Conservation (phyloP, 2,113 vertebrate genomes). For the Gallinago media region DNA sequence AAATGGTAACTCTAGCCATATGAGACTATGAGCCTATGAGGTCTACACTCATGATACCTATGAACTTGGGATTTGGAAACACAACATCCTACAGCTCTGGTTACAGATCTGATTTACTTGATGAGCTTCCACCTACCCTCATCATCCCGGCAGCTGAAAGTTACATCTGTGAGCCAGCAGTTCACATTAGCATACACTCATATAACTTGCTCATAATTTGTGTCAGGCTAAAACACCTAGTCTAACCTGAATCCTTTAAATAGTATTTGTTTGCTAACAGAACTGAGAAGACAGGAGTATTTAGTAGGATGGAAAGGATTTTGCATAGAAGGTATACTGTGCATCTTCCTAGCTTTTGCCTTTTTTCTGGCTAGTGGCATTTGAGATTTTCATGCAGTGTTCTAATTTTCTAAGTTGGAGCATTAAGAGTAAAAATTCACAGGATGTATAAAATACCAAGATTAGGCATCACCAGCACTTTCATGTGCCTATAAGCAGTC, state of each 20-base stretch:
- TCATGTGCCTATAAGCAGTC: background rate
- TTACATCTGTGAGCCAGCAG: background rate
- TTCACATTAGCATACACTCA: background rate
- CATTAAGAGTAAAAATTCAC: background rate
- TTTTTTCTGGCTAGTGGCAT: background rate
- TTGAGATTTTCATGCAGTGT: background rate
- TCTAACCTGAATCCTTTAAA: background rate
- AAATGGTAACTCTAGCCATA: background rate
- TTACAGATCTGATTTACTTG: background rate
- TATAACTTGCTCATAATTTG: background rate
- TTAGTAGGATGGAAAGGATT: background rate
- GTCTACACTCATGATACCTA: background rate
- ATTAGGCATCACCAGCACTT: background rate
- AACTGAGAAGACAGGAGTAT: background rate
- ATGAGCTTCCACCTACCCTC: background rate
- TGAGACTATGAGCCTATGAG: background rate
- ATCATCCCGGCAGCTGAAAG: background rate
- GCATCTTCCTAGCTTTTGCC: background rate
- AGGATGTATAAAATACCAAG: background rate
- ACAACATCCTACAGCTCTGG: background rate
- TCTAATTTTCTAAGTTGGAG: background rate
- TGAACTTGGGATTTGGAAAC: background rate
- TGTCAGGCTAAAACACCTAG: background rate
- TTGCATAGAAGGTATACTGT: background rate
- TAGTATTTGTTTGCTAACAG: background rate